phyloP scores from a whole-genome alignment of 1,140 invertebrate species.

The Octopus bimaculoides region DNA sequence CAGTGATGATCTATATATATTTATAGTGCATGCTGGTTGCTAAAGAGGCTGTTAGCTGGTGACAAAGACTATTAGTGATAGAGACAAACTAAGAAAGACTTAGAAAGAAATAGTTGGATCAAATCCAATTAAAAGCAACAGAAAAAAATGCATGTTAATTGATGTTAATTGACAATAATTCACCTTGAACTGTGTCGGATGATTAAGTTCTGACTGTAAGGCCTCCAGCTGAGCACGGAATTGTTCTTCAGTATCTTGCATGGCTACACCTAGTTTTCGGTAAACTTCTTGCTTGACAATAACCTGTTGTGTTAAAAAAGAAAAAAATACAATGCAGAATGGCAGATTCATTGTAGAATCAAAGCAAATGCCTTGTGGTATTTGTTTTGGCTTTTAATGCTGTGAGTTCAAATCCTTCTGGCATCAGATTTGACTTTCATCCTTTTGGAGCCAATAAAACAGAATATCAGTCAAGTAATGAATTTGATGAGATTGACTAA shows the following conservation, averaged over 20 bases:
- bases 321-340: background rate
- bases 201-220: conserved; percentile 80
- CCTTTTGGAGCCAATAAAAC: too few species aligned
- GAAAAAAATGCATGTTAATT: background rate
- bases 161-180: conserved; percentile 18
- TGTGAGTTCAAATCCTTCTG: too few species aligned
- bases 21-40: background rate
- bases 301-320: conserved; percentile 61
- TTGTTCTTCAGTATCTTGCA: conserved; percentile 86
- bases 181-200: conserved; percentile 89
- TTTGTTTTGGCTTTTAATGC: too few species aligned
- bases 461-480: too few species aligned
- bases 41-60: background rate
- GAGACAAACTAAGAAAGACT: background rate
- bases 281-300: conserved; percentile 83
- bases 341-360: background rate
- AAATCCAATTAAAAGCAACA: background rate
- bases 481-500: too few species aligned
- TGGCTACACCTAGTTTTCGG: conserved; percentile 78
- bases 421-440: too few species aligned
- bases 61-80: background rate
- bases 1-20: background rate
- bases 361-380: too few species aligned
- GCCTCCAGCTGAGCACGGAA: conserved; percentile 79
- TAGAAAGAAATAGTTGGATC: background rate